Evolutionary conservation across 2,797 vertebrate species (phyloP).

Genomic region (Heliangelus exortis): DNA sequence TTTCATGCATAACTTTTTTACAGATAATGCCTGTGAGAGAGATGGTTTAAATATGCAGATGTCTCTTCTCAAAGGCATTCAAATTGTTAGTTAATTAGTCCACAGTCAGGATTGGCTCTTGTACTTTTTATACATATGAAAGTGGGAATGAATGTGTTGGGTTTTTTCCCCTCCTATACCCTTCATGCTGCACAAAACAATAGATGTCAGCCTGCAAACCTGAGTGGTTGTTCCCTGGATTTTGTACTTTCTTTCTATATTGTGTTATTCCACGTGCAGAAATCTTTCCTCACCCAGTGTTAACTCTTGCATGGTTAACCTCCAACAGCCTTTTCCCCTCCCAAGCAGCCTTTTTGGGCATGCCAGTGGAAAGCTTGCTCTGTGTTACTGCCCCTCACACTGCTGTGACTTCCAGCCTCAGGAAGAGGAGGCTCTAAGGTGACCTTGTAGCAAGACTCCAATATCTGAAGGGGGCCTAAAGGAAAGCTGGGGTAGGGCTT

Average conservation of each 20-base stretch:
- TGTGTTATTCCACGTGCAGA: background rate
- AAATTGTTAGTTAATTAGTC: constrained; percentile 56
- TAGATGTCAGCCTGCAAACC: constrained; percentile 26
- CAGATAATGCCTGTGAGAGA: constrained; percentile 36
- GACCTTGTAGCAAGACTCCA: no score
- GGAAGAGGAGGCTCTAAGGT: no score
- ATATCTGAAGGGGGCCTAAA: no score
- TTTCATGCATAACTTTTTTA: constrained; percentile 48
- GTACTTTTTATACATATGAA: constrained; percentile 29
- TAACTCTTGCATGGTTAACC: background rate
- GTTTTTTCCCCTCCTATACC: background rate
- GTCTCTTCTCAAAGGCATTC: constrained; percentile 46
- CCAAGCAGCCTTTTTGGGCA: background rate
- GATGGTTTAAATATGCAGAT: constrained; percentile 65
- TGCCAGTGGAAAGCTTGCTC: background rate
- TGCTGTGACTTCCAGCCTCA: background rate
- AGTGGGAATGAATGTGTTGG: background rate
- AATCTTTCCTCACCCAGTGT: background rate
- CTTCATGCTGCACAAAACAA: constrained; percentile 37
- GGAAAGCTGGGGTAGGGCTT: no score
- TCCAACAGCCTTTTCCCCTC: background rate
- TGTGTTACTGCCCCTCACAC: background rate
- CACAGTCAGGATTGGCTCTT: constrained; percentile 35
- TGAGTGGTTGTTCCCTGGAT: background rate
- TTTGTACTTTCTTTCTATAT: background rate